Conservation (phyloP, 2,888 invertebrate genomes). For the Callyntrura guangdongensis region DNA sequence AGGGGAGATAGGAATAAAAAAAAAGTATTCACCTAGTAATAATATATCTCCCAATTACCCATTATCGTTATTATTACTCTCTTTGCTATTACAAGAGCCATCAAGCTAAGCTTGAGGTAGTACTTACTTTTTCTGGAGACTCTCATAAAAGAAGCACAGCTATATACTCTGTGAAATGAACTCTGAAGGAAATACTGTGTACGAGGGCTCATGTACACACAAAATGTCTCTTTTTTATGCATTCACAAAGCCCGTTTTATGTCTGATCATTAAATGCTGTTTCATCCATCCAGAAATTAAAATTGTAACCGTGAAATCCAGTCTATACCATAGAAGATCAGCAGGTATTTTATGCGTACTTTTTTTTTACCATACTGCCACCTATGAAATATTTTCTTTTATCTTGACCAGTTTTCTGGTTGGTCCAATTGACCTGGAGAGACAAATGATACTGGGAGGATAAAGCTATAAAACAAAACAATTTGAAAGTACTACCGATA, state of each 20-base stretch:
- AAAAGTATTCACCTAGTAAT: conserved; percentile 51
- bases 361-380: neutral
- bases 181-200: neutral
- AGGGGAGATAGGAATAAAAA: conserved; percentile 24
- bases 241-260: conserved; percentile 40
- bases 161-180: conserved; percentile 10
- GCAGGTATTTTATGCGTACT: neutral
- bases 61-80: conserved; percentile 78
- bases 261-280: conserved; percentile 55
- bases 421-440: no score
- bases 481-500: no score
- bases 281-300: conserved; percentile 60
- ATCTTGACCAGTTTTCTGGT: no score
- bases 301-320: neutral
- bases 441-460: no score
- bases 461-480: no score
- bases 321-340: neutral
- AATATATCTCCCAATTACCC: conserved; percentile 74
- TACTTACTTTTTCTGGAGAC: conserved; percentile 5
- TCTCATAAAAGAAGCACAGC: conserved; percentile 33
- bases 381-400: no score
- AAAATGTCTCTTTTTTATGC: conserved; percentile 3
- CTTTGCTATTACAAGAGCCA: conserved; percentile 63
- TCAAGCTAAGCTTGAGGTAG: conserved; percentile 61
- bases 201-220: neutral